phyloP scores from a whole-genome alignment of 2,113 vertebrate species.

The Macrotus californicus region DNA sequence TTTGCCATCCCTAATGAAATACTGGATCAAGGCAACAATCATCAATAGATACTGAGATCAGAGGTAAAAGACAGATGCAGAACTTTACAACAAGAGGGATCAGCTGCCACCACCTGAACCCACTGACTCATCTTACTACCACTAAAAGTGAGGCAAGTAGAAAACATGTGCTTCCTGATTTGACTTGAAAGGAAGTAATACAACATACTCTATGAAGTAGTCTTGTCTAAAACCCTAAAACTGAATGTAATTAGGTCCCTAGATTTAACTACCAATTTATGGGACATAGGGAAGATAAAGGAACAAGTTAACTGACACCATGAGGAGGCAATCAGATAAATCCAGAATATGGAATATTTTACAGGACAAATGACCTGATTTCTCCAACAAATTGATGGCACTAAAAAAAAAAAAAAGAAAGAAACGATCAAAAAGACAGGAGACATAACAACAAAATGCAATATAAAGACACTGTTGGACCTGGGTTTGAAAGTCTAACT shows the following conservation, averaged over 20 bases:
- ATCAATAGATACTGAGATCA: neutral
- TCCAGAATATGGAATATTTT: neutral
- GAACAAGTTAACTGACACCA: neutral
- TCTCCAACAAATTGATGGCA: neutral
- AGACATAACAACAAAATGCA: neutral
- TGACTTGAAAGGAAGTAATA: neutral
- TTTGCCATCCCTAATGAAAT: neutral
- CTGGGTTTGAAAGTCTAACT: neutral
- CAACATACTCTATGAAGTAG: neutral
- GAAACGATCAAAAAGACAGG: neutral
- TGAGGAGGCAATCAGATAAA: neutral
- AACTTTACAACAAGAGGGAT: neutral
- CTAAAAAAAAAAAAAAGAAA: neutral
- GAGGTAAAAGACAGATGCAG: neutral
- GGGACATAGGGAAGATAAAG: neutral
- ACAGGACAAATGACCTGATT: neutral
- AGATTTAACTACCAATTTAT: neutral
- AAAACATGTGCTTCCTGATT: neutral
- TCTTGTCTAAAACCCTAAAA: neutral
- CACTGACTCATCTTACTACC: neutral
- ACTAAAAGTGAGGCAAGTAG: neutral
- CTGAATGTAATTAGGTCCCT: neutral
- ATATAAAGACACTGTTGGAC: neutral
- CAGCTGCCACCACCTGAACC: neutral
- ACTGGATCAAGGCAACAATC: neutral